Evolutionary conservation across 2,888 invertebrate genomes (phyloP), one percentile per base, ranked within the genome.

Genomic region (Trachelus stipa): DNA sequence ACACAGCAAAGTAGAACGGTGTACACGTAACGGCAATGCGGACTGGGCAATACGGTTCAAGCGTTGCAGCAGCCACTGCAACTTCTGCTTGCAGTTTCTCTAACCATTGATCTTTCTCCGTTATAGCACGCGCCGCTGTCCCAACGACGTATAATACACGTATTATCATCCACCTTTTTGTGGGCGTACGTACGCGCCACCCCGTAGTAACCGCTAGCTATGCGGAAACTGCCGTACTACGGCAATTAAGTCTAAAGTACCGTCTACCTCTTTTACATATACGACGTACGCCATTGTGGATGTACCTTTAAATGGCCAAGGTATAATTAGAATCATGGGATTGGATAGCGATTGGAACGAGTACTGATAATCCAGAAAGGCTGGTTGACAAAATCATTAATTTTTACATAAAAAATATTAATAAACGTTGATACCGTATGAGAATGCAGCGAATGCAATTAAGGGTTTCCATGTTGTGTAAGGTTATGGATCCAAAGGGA

Each of bases 201-300:
- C 31, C 34, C 4, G 15, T 40, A 15, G 12, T 15, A 40, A 40
- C 40, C 40, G 15, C 40, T 40, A 15, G 40, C 40, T 40, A 40
- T 40, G 40, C 40, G 15, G 40, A 40, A 40, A 40, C 15, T 40
- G 4, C 40, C 40, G 77, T 71, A 74, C 33, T 73, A 79, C 78
- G 40, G 84, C 86, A 86, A 86, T 86, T 86, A 86, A 85, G 85
- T 82, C 78, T 79, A 77, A 82, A 83, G 81, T 81, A 76, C 83
- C 79, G 82, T 79, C 80, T 86, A 85, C 85, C 85, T 85, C 83
- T 86, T 86, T 86, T 85, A 85, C 81, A 81, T 76, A 78, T 15
- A 40, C 40, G 40, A 15, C 15, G 40, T 40, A 40, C 40, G 15
- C 15, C 40, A 40, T 4, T 40, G 15, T 15, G 40, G 40, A 40